A percentile compares a stretch with the other conserved stretches of the same genome.
These are phyloP conservation scores for Tokudaia tokunoshimensis DNA, from an alignment of 2,797 vertebrate species.

Conservation along the genomic window DNA sequence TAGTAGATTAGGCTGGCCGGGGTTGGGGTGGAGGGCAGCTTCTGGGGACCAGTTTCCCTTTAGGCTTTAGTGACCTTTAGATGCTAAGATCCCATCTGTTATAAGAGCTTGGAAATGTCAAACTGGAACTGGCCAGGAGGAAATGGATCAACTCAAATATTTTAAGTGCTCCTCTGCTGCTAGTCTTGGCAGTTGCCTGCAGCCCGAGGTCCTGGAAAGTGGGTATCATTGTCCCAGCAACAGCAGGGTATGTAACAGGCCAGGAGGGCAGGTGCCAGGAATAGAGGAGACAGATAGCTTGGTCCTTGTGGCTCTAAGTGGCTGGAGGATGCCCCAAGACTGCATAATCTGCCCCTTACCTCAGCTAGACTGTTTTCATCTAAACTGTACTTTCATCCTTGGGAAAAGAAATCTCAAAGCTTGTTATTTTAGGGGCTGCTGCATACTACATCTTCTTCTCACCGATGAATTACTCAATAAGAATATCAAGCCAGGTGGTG, in stretches of 20 bases:
- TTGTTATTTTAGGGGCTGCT: background rate
- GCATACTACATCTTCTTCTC: background rate
- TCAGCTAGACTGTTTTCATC: background rate
- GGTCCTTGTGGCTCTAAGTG: background rate
- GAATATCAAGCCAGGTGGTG: background rate
- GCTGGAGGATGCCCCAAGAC: background rate
- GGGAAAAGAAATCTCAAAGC: background rate
- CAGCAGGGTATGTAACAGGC: rapidly evolving
- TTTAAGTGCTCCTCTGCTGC: background rate
- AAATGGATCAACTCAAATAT: background rate
- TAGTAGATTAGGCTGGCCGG: background rate
- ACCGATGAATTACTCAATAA: background rate
- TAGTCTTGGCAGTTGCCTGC: background rate
- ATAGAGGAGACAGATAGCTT: background rate
- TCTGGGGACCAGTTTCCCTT: background rate
- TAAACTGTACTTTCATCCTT: background rate
- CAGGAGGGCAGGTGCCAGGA: background rate
- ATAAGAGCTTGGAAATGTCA: background rate
- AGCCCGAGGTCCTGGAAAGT: background rate
- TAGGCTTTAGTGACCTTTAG: background rate
- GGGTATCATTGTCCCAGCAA: background rate
- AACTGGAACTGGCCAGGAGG: background rate
- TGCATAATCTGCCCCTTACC: background rate
- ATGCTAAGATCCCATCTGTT: background rate
- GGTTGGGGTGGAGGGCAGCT: background rate